Evolutionary conservation across 2,888 invertebrate genomes (phyloP).

Genomic region (Ganaspis brasiliensis): DNA sequence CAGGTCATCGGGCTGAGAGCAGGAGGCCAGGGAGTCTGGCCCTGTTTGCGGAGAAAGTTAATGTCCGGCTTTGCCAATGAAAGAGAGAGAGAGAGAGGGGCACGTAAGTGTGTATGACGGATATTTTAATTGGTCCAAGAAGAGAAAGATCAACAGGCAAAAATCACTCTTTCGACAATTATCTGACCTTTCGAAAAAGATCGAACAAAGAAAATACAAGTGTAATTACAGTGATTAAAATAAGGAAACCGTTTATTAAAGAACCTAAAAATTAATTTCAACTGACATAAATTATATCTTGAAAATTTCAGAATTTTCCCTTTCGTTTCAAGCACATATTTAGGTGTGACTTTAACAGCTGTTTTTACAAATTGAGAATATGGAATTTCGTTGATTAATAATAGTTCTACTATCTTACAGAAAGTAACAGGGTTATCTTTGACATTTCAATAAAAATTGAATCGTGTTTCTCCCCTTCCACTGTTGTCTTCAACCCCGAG

Average conservation of each 20-base stretch:
- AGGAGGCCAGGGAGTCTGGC: constrained; percentile 31
- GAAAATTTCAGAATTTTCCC: background rate
- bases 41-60: constrained; percentile 42
- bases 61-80: constrained; percentile 27
- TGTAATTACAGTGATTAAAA: background rate
- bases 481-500: too few relatives aligned
- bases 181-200: background rate
- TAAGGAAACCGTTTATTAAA: background rate
- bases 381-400: too few relatives aligned
- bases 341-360: background rate
- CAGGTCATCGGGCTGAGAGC: constrained; percentile 25
- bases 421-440: too few relatives aligned
- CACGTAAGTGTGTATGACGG: constrained; percentile 1
- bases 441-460: too few relatives aligned
- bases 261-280: background rate
- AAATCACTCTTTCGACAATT: constrained; percentile 2
- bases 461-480: too few relatives aligned
- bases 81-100: background rate
- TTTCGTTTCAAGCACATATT: background rate
- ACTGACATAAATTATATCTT: constrained; percentile 10
- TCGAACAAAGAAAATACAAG: background rate
- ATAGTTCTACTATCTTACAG: too few relatives aligned
- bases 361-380: too few relatives aligned
- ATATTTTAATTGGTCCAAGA: background rate
- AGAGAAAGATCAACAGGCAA: background rate